phyloP scores from a whole-genome alignment of 2,113 vertebrate species.

The Riparia riparia region DNA sequence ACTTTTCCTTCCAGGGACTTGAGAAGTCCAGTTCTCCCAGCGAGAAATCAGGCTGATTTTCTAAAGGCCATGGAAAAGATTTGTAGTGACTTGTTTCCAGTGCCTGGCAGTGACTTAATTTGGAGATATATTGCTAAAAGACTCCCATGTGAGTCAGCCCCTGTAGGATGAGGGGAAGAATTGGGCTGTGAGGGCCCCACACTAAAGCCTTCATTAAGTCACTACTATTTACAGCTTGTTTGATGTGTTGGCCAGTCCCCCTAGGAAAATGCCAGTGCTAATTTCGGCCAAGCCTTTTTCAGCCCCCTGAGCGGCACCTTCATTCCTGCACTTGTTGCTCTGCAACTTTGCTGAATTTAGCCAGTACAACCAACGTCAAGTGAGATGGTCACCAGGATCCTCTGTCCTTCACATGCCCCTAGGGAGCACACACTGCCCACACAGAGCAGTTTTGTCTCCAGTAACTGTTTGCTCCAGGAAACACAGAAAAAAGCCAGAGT shows the following conservation, averaged over 20 bases:
- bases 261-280: conserved; percentile 62
- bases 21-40: background rate
- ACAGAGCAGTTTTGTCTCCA: background rate
- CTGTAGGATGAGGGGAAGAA: background rate
- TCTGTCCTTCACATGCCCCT: background rate
- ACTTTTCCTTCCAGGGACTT: background rate
- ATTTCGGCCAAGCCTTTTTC: conserved; percentile 38
- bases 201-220: conserved; percentile 38
- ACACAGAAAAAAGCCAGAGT: background rate
- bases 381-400: background rate
- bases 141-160: background rate
- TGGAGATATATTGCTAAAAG: background rate
- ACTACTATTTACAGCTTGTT: conserved; percentile 62
- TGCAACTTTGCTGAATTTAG: background rate
- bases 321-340: background rate
- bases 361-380: background rate
- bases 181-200: background rate
- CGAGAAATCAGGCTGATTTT: background rate
- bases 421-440: background rate
- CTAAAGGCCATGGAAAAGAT: background rate
- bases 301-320: background rate
- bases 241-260: conserved; percentile 7
- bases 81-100: background rate
- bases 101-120: background rate
- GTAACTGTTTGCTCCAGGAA: background rate